Conservation (phyloP, 2,113 vertebrate genomes). For the Marcusenius ussheri region DNA sequence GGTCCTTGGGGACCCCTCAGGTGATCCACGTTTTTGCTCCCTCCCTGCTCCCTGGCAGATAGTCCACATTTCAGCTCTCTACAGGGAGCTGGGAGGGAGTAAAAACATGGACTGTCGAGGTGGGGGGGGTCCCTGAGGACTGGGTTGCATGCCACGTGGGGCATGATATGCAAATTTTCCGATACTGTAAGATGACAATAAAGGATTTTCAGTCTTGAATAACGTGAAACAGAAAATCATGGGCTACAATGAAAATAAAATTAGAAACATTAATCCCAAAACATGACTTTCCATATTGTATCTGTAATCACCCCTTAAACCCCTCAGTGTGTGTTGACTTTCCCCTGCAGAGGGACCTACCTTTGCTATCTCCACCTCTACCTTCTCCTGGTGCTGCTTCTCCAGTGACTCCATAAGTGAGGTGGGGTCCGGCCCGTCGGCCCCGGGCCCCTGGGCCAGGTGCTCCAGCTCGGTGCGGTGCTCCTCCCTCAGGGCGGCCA, state of each 20-base stretch:
- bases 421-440: slow-evolving; percentile 43
- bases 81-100: neutral
- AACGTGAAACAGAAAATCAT: neutral
- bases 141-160: neutral
- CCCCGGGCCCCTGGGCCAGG: slow-evolving; percentile 32
- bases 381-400: slow-evolving; percentile 66
- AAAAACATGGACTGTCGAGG: neutral
- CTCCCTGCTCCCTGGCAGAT: neutral
- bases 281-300: neutral
- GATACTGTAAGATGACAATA: neutral
- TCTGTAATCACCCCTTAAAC: neutral
- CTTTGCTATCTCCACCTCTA: slow-evolving; percentile 87
- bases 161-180: neutral
- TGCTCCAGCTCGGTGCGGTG: slow-evolving; percentile 48
- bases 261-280: neutral
- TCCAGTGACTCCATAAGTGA: slow-evolving; percentile 50
- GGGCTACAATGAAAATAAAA: neutral
- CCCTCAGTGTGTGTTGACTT: neutral
- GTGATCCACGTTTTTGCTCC: neutral
- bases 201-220: neutral
- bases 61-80: neutral
- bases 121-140: neutral
- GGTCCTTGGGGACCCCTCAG: neutral
- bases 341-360: slow-evolving; percentile 44
- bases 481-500: slow-evolving; percentile 51